These are phyloP conservation scores for Luperina nickerlii DNA, from an alignment of 2,888 invertebrate genomes.

Conservation along the genomic window DNA sequence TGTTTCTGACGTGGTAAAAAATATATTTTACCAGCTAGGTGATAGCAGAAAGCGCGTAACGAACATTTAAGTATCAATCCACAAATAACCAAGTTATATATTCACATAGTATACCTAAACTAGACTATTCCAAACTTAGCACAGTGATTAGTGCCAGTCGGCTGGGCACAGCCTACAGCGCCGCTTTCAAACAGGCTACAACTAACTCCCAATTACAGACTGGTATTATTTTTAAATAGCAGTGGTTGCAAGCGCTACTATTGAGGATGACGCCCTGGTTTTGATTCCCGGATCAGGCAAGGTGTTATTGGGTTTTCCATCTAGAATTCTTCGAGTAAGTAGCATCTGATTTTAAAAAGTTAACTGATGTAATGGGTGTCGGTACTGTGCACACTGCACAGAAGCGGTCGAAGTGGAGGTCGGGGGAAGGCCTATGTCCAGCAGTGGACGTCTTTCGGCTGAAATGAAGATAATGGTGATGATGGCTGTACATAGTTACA, in stretches of 20 bases:
- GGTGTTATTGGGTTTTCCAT: not conserved
- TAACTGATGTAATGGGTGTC: not conserved
- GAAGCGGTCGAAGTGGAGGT: too few relatives aligned
- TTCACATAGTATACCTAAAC: not conserved
- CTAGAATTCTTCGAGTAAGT: not conserved
- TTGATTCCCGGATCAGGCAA: not conserved
- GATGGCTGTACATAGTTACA: not conserved
- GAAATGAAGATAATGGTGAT: too few relatives aligned
- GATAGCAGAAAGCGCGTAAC: not conserved
- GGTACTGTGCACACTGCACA: too few relatives aligned
- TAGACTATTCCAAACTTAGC: slow-evolving; percentile 17
- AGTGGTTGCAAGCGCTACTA: not conserved
- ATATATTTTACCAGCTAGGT: not conserved
- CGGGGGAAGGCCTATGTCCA: too few relatives aligned
- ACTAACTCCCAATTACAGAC: not conserved
- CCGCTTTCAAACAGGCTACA: not conserved
- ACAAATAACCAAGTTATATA: slow-evolving; percentile 4
- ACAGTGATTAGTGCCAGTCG: slow-evolving; percentile 28
- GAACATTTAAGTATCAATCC: not conserved
- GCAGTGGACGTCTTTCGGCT: too few relatives aligned
- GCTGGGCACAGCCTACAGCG: slow-evolving; percentile 9
- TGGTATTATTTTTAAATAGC: not conserved
- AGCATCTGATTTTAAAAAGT: not conserved
- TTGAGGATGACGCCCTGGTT: not conserved
- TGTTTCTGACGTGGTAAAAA: not conserved